Evolutionary conservation across 2,113 vertebrate species (phyloP).

Genomic region (Phycodurus eques): DNA sequence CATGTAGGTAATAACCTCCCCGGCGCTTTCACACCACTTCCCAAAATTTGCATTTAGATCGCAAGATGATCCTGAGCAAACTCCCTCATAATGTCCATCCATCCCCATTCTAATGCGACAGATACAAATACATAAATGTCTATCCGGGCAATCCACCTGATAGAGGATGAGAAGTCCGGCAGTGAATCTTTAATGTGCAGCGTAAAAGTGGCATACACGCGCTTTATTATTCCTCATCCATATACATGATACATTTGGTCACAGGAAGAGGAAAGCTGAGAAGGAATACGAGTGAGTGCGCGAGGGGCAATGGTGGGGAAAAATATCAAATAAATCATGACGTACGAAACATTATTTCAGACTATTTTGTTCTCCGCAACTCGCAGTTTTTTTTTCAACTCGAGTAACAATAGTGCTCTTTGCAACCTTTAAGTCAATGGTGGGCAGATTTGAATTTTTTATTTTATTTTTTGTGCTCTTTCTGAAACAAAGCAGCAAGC

Average conservation of each 20-base stretch:
- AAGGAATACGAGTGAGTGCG: background rate
- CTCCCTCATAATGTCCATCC: slow-evolving; percentile 56
- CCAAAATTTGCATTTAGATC: slow-evolving; percentile 68
- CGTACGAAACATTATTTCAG: too few species aligned
- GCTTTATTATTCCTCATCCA: background rate
- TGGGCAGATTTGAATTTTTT: too few species aligned
- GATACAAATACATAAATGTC: slow-evolving; percentile 33
- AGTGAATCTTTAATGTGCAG: slow-evolving; percentile 4
- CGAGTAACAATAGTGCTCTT: too few species aligned
- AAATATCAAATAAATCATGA: background rate
- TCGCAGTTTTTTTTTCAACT: too few species aligned
- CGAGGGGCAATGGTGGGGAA: background rate
- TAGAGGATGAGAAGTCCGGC: slow-evolving; percentile 9
- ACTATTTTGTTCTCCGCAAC: too few species aligned
- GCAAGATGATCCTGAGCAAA: slow-evolving; percentile 52
- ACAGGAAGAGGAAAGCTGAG: background rate
- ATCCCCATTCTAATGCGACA: slow-evolving; percentile 41
- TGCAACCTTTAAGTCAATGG: too few species aligned
- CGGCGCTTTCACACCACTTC: slow-evolving; percentile 48
- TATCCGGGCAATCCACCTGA: background rate
- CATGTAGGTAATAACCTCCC: slow-evolving; percentile 70
- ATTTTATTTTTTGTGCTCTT: too few species aligned
- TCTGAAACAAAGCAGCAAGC: too few species aligned
- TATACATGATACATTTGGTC: background rate
- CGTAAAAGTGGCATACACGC: background rate